Evolutionary conservation across 2,113 vertebrate species (phyloP).

Genomic region (Rhodinocichla rosea): DNA sequence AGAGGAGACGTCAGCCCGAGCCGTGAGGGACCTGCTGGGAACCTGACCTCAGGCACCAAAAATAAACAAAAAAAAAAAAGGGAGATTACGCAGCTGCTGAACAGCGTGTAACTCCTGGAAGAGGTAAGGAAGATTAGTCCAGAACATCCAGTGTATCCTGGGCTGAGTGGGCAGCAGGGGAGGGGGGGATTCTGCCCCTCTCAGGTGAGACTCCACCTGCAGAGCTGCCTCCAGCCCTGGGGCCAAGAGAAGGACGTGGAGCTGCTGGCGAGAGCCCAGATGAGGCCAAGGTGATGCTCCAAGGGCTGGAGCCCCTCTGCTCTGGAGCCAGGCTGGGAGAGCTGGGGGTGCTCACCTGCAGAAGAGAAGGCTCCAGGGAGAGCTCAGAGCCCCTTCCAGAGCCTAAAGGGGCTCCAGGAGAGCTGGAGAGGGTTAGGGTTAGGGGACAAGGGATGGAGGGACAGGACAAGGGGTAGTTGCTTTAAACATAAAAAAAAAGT

Average conservation of each 20-base stretch:
- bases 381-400: rapidly evolving
- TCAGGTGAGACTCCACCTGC: not conserved
- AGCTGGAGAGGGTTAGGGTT: not conserved
- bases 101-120: rapidly evolving
- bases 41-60: not conserved
- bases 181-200: rapidly evolving
- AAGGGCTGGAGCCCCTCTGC: not conserved
- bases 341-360: rapidly evolving
- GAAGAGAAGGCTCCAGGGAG: not conserved
- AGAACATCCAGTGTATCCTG: not conserved
- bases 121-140: not conserved
- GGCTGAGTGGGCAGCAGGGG: not conserved
- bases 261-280: not conserved
- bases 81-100: not conserved
- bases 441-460: not conserved
- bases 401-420: not conserved
- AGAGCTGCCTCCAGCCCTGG: not conserved
- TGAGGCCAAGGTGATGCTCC: rapidly evolving
- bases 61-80: not conserved
- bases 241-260: not conserved
- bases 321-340: not conserved
- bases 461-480: rapidly evolving
- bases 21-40: rapidly evolving
- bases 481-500: not conserved
- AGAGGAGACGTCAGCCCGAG: not conserved